Conservation (phyloP, 1,140 invertebrate species). For the Micrasema minimum region DNA sequence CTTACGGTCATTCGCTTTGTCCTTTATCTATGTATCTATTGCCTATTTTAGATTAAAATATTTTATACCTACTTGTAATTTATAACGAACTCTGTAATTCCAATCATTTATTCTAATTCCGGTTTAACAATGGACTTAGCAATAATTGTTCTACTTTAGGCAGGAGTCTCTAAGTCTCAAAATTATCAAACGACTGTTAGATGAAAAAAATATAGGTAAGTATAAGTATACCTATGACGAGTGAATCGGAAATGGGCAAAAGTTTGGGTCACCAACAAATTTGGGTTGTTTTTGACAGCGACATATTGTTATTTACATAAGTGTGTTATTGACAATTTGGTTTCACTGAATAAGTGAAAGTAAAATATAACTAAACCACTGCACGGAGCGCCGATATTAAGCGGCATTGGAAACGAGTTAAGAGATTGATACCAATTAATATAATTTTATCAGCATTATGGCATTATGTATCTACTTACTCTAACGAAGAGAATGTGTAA, state of each 20-base stretch:
- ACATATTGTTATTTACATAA: slow-evolving; percentile 5
- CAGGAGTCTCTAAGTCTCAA: background rate
- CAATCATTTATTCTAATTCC: slow-evolving; percentile 23
- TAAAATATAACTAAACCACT: background rate
- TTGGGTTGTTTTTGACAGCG: background rate
- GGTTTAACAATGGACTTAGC: slow-evolving; percentile 28
- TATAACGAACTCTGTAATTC: background rate
- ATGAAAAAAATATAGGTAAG: too few species aligned
- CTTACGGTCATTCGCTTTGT: slow-evolving; percentile 9
- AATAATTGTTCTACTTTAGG: background rate
- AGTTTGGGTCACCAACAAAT: background rate
- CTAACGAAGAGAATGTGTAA: background rate
- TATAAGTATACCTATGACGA: too few species aligned
- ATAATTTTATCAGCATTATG: too few species aligned
- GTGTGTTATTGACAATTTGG: background rate
- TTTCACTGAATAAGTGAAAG: slow-evolving; percentile 11
- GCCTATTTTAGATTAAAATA: too few species aligned
- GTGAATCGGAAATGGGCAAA: background rate
- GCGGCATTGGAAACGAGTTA: slow-evolving; percentile 1
- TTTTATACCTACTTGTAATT: too few species aligned
- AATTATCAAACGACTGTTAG: background rate
- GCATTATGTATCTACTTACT: too few species aligned
- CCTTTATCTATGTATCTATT: slow-evolving; percentile 13
- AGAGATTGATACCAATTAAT: slow-evolving; percentile 5
- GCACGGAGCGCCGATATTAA: background rate